Conservation (phyloP, 1,140 invertebrate genomes). For the Ips typographus region DNA sequence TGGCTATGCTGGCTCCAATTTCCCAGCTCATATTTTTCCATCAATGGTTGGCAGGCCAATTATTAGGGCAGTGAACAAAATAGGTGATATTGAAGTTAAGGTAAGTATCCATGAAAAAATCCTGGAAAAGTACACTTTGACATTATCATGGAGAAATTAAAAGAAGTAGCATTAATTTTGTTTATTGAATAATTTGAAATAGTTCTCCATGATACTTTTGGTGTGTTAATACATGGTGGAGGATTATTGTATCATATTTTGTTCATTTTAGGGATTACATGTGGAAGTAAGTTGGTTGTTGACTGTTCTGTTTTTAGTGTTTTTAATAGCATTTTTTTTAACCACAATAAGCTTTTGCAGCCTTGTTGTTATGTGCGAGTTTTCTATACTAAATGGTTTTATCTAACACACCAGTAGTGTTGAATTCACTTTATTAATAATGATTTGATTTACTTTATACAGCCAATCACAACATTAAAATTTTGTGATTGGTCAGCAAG, state of each 20-base stretch:
- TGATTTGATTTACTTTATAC: too few species aligned
- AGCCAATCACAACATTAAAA: too few species aligned
- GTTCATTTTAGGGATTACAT: conserved; percentile 58
- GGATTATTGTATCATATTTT: not conserved
- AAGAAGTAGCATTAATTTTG: not conserved
- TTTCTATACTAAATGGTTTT: not conserved
- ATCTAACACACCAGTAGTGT: not conserved
- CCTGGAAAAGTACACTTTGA: not conserved
- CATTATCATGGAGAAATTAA: not conserved
- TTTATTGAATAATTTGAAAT: not conserved
- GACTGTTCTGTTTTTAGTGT: conserved; percentile 16
- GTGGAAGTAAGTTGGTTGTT: conserved; percentile 58
- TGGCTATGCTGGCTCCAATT: conserved; percentile 98
- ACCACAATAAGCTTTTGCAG: not conserved
- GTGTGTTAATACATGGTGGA: conserved; percentile 15
- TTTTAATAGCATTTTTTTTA: not conserved
- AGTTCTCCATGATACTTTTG: not conserved
- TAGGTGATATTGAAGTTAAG: conserved; percentile 99
- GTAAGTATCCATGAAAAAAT: conserved; percentile 57
- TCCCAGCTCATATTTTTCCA: conserved; percentile 98
- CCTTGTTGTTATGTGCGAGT: conserved; percentile 16
- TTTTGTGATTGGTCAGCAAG: too few species aligned
- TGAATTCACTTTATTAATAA: too few species aligned
- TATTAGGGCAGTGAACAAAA: conserved; percentile 95
- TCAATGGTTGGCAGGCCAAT: conserved; percentile 98